Conservation (phyloP, 2,888 invertebrate genomes). For the Nemurella pictetii region DNA sequence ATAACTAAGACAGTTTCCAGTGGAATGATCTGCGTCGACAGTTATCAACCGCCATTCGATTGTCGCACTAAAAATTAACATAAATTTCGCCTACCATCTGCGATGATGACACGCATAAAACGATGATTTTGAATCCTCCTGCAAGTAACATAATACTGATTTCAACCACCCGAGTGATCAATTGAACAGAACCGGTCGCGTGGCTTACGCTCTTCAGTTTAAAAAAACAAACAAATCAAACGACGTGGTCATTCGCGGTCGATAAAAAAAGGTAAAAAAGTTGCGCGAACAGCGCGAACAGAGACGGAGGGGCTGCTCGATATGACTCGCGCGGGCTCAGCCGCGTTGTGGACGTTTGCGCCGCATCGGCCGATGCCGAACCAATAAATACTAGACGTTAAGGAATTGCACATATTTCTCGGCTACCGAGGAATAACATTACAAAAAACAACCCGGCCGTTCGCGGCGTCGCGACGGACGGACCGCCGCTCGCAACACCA, state of each 20-base stretch:
- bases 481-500: not conserved
- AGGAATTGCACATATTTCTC: slow-evolving; percentile 42
- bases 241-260: too few species aligned
- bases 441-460: slow-evolving; percentile 11
- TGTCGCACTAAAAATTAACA: slow-evolving; percentile 1
- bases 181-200: not conserved
- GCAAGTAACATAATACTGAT: slow-evolving; percentile 36
- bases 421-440: slow-evolving; percentile 23
- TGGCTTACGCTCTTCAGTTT: not conserved
- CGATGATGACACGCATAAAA: slow-evolving; percentile 1
- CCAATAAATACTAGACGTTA: slow-evolving; percentile 42
- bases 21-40: slow-evolving; percentile 15
- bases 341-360: not conserved
- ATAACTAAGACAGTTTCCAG: slow-evolving; percentile 32
- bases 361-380: slow-evolving; percentile 27
- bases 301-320: slow-evolving; percentile 13
- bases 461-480: not conserved
- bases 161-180: not conserved
- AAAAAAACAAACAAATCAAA: not conserved
- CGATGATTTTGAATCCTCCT: slow-evolving; percentile 38
- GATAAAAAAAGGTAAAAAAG: slow-evolving; percentile 27
- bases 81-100: slow-evolving; percentile 8
- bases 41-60: not conserved
- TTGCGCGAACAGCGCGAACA: too few species aligned
- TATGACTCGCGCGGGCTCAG: slow-evolving; percentile 19